Conservation (phyloP, 2,797 vertebrate genomes). For the Lacerta bilineata region DNA sequence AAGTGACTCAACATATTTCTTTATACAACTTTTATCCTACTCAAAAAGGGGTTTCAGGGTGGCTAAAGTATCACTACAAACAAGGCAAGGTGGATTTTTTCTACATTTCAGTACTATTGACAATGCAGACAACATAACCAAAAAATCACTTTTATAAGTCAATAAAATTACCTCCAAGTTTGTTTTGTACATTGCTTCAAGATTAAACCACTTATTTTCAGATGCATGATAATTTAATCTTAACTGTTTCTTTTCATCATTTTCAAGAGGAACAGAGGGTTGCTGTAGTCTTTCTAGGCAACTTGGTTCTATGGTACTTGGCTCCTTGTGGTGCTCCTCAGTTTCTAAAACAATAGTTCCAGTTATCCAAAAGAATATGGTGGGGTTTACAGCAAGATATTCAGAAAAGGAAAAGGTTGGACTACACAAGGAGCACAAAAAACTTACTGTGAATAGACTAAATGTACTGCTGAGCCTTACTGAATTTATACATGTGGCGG, state of each 20-base stretch:
- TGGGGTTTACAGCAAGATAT: background rate
- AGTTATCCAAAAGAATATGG: conserved; percentile 15
- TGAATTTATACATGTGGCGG: background rate
- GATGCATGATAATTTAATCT: conserved; percentile 47
- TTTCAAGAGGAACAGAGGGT: conserved; percentile 52
- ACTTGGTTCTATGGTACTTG: conserved; percentile 51
- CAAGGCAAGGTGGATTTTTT: background rate
- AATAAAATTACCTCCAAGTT: conserved; percentile 70
- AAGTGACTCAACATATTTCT: background rate
- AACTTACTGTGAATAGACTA: background rate
- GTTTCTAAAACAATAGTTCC: conserved; percentile 66
- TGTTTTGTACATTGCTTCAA: conserved; percentile 62
- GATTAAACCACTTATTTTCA: conserved; percentile 63
- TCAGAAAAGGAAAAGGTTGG: background rate
- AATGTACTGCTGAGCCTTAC: background rate
- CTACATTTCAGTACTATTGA: background rate
- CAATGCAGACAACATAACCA: background rate
- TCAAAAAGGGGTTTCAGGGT: background rate
- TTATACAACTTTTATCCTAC: no score
- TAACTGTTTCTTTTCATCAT: conserved; percentile 58
- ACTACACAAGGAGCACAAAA: background rate
- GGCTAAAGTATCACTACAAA: background rate
- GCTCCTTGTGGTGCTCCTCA: conserved; percentile 61
- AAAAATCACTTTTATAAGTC: background rate
- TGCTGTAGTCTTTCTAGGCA: conserved; percentile 65